Conservation (phyloP, 1,140 invertebrate genomes). For the Drosophila tsacasi region DNA sequence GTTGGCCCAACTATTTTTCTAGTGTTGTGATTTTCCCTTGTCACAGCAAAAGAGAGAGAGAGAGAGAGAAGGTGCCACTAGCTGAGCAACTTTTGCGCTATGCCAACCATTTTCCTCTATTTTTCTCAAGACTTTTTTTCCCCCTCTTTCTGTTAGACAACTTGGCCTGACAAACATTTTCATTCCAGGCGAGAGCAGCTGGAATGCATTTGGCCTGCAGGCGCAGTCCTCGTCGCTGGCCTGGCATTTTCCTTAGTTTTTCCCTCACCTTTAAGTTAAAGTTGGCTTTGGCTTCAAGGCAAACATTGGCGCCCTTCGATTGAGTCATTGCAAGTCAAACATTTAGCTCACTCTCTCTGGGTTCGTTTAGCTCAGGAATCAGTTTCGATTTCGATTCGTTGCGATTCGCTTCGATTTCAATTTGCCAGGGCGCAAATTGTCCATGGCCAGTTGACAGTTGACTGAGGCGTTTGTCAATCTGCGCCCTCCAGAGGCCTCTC, state of each 20-base stretch:
- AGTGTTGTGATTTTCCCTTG: constrained; percentile 68
- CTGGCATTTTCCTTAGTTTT: constrained; percentile 32
- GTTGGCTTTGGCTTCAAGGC: constrained; percentile 12
- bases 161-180: constrained; percentile 75
- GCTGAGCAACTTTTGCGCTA: constrained; percentile 64
- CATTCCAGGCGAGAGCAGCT: constrained; percentile 44
- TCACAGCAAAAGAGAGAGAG: constrained; percentile 16
- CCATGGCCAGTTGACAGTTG: constrained; percentile 59
- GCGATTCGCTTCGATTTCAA: constrained; percentile 71
- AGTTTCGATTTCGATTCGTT: constrained; percentile 30
- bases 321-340: constrained; percentile 77
- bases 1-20: constrained; percentile 75
- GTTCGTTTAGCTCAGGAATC: constrained; percentile 31
- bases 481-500: background rate
- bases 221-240: constrained; percentile 15
- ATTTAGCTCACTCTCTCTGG: constrained; percentile 46
- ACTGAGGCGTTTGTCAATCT: constrained; percentile 49
- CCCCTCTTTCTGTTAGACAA: constrained; percentile 26
- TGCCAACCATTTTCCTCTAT: constrained; percentile 62
- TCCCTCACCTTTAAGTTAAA: constrained; percentile 55
- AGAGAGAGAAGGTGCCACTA: constrained; percentile 30
- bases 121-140: background rate
- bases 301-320: constrained; percentile 62
- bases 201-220: constrained; percentile 63
- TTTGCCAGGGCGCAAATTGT: constrained; percentile 73